Evolutionary conservation across 2,113 vertebrate species (phyloP), one percentile per base, ranked within the genome.

Genomic region (Cebus imitator): DNA sequence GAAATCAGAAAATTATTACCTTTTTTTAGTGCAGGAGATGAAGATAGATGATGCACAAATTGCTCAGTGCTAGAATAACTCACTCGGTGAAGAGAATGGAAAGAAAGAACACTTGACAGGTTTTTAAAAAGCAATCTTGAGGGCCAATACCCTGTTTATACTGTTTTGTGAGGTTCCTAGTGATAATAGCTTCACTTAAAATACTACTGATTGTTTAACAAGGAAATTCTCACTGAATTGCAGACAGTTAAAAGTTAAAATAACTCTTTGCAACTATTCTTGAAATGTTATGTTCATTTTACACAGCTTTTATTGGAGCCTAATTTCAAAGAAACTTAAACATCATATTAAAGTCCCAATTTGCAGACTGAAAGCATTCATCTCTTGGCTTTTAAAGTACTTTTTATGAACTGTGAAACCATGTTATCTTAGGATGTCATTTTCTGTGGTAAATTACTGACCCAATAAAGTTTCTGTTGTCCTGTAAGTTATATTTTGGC

Each of bases 1-100:
- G 61, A 94, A 97, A 97, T 97, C 58, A 81, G 94, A 97, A 97
- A 97, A 98, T 98, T 92, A 94, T 88, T 97, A 68, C 91, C 91
- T 94, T 93, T 96, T 92, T 90, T 73, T 30, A 95, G 70, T 37
- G n/a, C 75, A 61, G 76, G n/a, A 95, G 78, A 87, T 48, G 25
- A 94, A 96, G 64, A 94, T 83, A 73, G 17, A 91, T 37, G 73
- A 92, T 95, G 58, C 16, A 58, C 48, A 95, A 96, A 97, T 96
- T 94, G 81, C 73, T 97, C 57, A 86, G 50, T 95, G 50, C 37
- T 73, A 35, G 73, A 93, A 97, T 96, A 94, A 92, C 16, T 97
- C 91, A 95, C n/a, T 94, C 58, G 64, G 30, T 17, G 43, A 96
- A 94, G 73, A 94, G 61, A 97, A 96, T 50, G 30, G 25, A 78